These are phyloP conservation scores for Acanthococcus lagerstroemiae DNA, from an alignment of 2,888 invertebrate species.

Conservation along the genomic window DNA sequence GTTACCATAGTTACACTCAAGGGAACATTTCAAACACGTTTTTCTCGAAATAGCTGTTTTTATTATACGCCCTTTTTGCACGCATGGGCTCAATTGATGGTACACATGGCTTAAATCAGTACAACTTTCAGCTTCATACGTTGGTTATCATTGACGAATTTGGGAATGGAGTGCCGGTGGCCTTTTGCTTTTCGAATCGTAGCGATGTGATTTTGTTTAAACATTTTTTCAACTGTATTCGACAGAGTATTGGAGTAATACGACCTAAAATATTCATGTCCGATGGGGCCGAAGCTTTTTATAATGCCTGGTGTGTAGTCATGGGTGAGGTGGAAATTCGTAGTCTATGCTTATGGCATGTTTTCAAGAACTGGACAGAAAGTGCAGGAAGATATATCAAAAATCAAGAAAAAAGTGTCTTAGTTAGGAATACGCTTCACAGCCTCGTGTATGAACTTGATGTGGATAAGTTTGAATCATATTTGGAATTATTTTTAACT, in stretches of 20 bases:
- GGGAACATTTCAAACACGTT: no score
- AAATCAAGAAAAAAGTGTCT: background rate
- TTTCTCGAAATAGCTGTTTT: no score
- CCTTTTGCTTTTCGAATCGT: background rate
- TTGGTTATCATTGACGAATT: slow-evolving; percentile 2
- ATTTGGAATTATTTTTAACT: background rate
- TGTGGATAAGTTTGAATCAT: background rate
- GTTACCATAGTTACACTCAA: no score
- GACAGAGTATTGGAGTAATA: background rate
- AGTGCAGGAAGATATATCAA: background rate
- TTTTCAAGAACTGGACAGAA: background rate
- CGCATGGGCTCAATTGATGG: background rate
- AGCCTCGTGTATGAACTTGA: background rate
- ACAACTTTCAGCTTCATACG: background rate
- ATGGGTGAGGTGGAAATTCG: background rate
- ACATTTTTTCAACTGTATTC: background rate
- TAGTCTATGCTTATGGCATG: background rate
- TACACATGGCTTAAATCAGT: background rate
- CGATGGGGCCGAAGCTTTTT: background rate
- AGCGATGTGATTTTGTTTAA: background rate
- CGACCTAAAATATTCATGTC: background rate
- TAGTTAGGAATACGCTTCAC: background rate
- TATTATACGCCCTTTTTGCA: no score
- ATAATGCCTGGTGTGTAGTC: background rate
- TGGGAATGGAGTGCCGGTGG: slow-evolving; percentile 1